Conservation (phyloP, 2,797 vertebrate species). For the Enteromius radiatus region DNA sequence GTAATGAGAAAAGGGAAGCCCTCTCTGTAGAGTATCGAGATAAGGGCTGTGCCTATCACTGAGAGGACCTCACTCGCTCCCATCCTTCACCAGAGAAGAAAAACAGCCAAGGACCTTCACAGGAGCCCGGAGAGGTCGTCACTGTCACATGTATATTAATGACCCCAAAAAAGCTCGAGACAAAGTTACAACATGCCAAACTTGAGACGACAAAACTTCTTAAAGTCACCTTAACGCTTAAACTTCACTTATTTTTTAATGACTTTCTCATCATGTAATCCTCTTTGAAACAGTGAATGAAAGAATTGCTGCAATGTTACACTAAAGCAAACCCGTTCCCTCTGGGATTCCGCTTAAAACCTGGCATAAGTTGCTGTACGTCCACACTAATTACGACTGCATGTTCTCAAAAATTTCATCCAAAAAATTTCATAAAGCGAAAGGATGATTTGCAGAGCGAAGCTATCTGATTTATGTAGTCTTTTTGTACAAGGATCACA, state of each 20-base stretch:
- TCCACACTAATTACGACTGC: constrained; percentile 68
- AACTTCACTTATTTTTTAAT: constrained; percentile 64
- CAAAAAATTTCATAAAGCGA: constrained; percentile 40
- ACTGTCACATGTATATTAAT: constrained; percentile 19
- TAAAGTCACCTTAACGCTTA: constrained; percentile 64
- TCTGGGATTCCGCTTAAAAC: constrained; percentile 67
- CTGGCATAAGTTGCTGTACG: constrained; percentile 67
- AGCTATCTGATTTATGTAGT: constrained; percentile 31
- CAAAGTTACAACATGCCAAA: constrained; percentile 21
- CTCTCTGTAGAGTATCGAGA: constrained; percentile 39
- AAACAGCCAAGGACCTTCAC: constrained; percentile 24
- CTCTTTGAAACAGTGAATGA: constrained; percentile 68
- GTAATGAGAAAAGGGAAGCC: constrained; percentile 60
- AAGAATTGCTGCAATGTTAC: constrained; percentile 63
- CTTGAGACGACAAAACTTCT: constrained; percentile 23
- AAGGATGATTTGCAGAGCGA: constrained; percentile 35
- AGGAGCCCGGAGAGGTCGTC: background rate
- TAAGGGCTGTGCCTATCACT: constrained; percentile 40
- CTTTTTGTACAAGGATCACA: constrained; percentile 27
- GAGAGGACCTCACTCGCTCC: constrained; percentile 12
- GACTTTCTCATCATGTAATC: constrained; percentile 69
- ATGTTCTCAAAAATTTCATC: constrained; percentile 56
- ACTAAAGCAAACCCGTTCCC: constrained; percentile 66
- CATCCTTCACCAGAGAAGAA: constrained; percentile 35
- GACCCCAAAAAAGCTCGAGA: background rate